Conservation (phyloP, 2,113 vertebrate species). For the Myiopsitta monachus region DNA sequence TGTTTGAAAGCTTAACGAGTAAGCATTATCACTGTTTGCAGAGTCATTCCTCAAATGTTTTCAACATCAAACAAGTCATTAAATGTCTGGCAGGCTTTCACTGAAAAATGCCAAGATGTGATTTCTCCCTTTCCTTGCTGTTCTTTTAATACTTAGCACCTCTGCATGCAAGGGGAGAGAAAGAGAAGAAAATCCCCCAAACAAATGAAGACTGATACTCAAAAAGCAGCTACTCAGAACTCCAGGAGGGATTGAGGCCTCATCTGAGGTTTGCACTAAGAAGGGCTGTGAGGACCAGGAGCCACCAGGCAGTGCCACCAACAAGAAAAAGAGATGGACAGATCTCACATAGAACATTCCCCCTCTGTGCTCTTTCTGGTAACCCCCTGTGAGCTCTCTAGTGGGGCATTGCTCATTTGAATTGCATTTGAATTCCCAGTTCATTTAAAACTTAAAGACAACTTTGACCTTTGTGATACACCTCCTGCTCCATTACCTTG, state of each 20-base stretch:
- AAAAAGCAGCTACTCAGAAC: neutral
- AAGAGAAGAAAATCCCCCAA: neutral
- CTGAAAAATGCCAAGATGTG: conserved; percentile 32
- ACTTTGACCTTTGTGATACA: neutral
- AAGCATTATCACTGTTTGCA: conserved; percentile 57
- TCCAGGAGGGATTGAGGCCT: neutral
- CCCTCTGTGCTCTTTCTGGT: neutral
- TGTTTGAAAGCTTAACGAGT: conserved; percentile 54
- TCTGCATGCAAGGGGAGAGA: neutral
- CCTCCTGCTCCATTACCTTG: neutral
- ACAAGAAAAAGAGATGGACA: neutral
- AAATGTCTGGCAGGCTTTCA: conserved; percentile 33
- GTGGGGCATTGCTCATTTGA: neutral
- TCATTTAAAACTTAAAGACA: neutral
- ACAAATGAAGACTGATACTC: neutral
- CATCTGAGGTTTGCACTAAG: neutral
- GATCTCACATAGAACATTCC: rapidly evolving
- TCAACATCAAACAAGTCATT: conserved; percentile 42
- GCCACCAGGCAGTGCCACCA: rapidly evolving
- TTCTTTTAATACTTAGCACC: conserved; percentile 37
- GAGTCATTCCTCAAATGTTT: conserved; percentile 61
- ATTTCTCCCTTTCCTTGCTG: neutral
- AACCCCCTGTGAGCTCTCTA: neutral
- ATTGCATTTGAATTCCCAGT: neutral
- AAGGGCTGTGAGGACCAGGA: neutral